Conservation (phyloP, 53 echinoderm and acorn worm species). For the Stichopus horrens region DNA sequence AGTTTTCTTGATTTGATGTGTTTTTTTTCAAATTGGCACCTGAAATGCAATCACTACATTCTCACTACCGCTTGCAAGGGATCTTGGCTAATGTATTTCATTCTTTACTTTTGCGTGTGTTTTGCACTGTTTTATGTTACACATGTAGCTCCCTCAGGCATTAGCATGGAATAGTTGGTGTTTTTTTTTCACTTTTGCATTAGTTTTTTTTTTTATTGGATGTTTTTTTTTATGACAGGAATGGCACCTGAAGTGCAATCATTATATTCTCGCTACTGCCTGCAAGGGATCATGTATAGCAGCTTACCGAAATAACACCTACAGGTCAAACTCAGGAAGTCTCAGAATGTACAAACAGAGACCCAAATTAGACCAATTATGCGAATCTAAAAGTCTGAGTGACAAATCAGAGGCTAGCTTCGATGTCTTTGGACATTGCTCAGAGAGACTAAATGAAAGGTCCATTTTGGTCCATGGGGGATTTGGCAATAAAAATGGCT, state of each 20-base stretch:
- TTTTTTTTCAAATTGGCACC: too few species aligned
- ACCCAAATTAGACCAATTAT: neutral
- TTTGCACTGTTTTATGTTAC: too few species aligned
- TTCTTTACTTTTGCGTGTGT: too few species aligned
- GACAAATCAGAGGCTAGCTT: neutral
- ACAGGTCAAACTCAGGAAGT: neutral
- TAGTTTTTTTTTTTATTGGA: conserved; percentile 9
- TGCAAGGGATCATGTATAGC: conserved; percentile 56
- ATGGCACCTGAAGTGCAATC: conserved; percentile 90
- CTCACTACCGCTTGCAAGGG: too few species aligned
- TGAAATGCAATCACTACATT: too few species aligned
- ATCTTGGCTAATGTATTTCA: too few species aligned
- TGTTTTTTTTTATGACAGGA: conserved; percentile 59
- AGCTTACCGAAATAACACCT: neutral
- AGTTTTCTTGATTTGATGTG: too few species aligned
- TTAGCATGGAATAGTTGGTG: neutral
- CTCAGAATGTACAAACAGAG: neutral
- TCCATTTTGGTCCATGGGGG: conserved; percentile 37
- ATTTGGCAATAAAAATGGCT: conserved; percentile 51
- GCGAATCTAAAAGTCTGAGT: neutral
- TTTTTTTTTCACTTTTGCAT: neutral
- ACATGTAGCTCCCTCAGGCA: too few species aligned
- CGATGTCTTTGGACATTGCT: conserved; percentile 1
- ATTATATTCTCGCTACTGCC: conserved; percentile 74
- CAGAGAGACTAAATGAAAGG: neutral